Conservation (phyloP, 2,113 vertebrate species). For the Ammodytes marinus region DNA sequence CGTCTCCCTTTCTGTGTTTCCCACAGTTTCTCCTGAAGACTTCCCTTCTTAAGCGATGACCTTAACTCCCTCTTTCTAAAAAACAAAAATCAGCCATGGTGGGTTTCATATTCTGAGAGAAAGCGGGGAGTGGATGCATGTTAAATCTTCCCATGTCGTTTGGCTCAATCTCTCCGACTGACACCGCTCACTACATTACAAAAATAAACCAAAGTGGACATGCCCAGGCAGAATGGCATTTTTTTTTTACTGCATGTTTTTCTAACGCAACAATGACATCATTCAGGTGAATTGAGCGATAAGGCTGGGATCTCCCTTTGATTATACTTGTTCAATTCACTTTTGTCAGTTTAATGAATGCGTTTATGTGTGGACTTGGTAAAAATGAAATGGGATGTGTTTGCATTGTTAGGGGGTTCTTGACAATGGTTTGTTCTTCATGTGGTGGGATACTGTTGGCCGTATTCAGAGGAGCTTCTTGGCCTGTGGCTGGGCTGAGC, state of each 20-base stretch:
- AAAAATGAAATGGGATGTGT: background rate
- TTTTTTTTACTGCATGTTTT: background rate
- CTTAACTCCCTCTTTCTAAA: background rate
- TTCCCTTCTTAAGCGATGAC: background rate
- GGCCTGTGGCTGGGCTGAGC: constrained; percentile 8
- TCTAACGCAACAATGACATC: background rate
- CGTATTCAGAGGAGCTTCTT: constrained; percentile 59
- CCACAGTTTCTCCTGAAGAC: background rate
- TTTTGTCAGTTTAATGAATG: background rate
- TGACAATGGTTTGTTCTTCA: background rate
- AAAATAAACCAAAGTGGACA: background rate
- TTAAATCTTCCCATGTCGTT: background rate
- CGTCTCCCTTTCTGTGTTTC: background rate
- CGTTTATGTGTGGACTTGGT: background rate
- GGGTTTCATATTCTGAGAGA: constrained; percentile 24
- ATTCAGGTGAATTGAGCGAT: too few species aligned
- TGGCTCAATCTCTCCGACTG: background rate
- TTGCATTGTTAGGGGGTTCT: background rate
- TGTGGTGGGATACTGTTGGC: too few species aligned
- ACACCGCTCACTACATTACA: background rate
- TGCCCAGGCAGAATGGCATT: background rate
- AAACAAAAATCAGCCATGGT: background rate
- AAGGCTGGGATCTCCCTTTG: background rate
- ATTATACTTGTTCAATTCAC: background rate
- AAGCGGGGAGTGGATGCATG: background rate